A percentile compares a stretch with the other conserved stretches of the same genome.
These are phyloP conservation scores for Hetaerina titia DNA, from an alignment of 2,888 invertebrate species.

Conservation along the genomic window DNA sequence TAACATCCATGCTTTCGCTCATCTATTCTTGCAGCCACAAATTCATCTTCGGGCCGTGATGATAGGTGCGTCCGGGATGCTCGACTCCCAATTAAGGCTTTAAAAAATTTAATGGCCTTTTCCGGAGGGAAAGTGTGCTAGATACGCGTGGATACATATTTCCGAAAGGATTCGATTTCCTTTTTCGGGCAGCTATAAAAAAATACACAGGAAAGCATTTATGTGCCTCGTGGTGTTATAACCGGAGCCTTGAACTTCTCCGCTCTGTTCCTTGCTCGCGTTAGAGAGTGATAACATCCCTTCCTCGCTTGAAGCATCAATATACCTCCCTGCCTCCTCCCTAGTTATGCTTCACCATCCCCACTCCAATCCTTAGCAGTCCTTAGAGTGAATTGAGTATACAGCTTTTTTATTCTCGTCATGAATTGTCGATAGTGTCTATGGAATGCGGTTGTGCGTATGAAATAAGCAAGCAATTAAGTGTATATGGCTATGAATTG, in stretches of 20 bases:
- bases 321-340: too few species aligned
- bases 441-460: too few species aligned
- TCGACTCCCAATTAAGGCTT: constrained; percentile 18
- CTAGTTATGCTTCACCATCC: too few species aligned
- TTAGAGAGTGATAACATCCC: too few species aligned
- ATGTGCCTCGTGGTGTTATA: not conserved
- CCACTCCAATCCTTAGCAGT: too few species aligned
- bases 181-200: not conserved
- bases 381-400: too few species aligned
- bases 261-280: too few species aligned
- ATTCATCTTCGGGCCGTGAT: not conserved
- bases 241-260: constrained; percentile 4
- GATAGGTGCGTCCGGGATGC: constrained; percentile 8
- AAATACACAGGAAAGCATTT: not conserved
- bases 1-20: not conserved
- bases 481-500: too few species aligned
- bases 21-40: not conserved
- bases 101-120: not conserved
- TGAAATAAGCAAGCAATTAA: too few species aligned
- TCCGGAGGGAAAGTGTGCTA: not conserved
- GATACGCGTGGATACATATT: not conserved
- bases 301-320: too few species aligned
- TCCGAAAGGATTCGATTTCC: constrained; percentile 27
- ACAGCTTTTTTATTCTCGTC: too few species aligned
- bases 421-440: too few species aligned